phyloP scores from a whole-genome alignment of 2,888 invertebrate genomes.

The Lamellibrachia columna region DNA sequence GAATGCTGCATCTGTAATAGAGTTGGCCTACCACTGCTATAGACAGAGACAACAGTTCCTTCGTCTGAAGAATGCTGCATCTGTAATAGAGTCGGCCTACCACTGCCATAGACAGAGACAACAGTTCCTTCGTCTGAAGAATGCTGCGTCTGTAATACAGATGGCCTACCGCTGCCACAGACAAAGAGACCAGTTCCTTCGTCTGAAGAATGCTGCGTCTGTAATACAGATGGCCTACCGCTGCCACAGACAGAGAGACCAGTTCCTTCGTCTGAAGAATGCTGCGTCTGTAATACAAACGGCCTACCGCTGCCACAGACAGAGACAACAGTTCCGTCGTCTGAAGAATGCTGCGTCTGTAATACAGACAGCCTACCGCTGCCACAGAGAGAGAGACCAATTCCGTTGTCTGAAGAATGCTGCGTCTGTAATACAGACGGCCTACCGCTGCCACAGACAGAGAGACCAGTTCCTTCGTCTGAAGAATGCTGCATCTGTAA shows the following conservation, averaged over 20 bases:
- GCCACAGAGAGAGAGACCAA: background rate
- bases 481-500: background rate
- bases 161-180: background rate
- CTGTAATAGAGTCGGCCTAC: background rate
- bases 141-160: conserved; percentile 23
- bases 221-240: background rate
- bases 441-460: background rate
- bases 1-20: background rate
- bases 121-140: conserved; percentile 26
- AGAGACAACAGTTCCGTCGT: background rate
- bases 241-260: background rate
- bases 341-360: background rate
- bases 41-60: background rate
- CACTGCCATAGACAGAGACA: conserved; percentile 20
- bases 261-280: background rate
- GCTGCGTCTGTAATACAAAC: background rate
- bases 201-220: background rate
- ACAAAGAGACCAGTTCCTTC: background rate
- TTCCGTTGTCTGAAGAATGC: background rate
- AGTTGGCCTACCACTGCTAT: background rate
- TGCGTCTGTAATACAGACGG: background rate
- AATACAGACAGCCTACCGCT: background rate
- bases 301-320: background rate
- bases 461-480: conserved; percentile 26
- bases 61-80: background rate